Base-by-base conservation (phyloP, 2,888 invertebrate genomes). In the Drosophila colorata region DNA sequence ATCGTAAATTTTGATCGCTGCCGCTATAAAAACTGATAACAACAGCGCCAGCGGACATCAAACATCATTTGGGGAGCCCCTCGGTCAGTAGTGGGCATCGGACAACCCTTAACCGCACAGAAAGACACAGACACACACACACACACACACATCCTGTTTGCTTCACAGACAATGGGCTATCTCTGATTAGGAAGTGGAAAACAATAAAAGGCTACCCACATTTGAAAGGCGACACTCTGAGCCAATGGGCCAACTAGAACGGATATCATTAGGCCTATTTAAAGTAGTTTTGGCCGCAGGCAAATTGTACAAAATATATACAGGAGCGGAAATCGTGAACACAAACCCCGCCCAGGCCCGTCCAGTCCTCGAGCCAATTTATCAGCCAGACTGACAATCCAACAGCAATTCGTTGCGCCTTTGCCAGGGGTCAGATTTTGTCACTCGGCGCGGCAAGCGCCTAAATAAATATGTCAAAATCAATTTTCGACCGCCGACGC, bases 101-200 rank as follows among this genome's bases (percentile, higher is more conserved):
- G 73, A 72, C 80, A 87, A 85, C 87, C 87, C 87, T 85, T 84
- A 87, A 78, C 74, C 71, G 48, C 77, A 76, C 47, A 69, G 64
- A 69, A 66, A 55, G 18, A 28, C 28, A 8, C 28, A 44, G 23
- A 70, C 60, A 43, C 33, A 46, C 35, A 55, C 53, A 52, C 35
- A 55, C 53, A 52, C 44, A 71, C 41, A 66, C 58, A 71, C 69
- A 72, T 75, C 77, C 82, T 72, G 70, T 70, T 70, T 72, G 67
- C 61, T 66, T 35, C 35, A 41, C 57, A 66, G 58, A 82, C 86
- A 85, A 81, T 76, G 69, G 49, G 53, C 55, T 56, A 75, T 78
- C 84, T 80, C 18, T 89, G 90, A 89, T 89, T 90, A 90, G 87
- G 78, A 89, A 87, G 88, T 80, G 88, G 80, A 90, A 89, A 90